Conservation (phyloP, 1,140 invertebrate species). For the Ladona fulva region DNA sequence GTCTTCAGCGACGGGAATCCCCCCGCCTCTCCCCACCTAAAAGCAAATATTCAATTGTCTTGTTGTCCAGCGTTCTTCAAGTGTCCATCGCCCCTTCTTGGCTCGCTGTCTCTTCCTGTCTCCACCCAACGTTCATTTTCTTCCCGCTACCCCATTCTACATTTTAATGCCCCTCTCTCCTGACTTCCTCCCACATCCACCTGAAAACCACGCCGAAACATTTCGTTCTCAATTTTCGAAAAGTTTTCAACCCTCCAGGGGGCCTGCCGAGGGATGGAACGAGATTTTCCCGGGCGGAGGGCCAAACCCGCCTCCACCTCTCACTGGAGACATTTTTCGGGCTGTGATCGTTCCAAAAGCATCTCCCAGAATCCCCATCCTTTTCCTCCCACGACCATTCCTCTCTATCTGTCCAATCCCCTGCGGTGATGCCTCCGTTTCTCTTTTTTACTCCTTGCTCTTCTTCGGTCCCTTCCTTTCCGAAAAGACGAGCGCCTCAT, state of each 20-base stretch:
- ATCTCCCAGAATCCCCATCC: background rate
- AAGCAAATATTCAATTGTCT: background rate
- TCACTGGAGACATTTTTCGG: background rate
- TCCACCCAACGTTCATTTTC: background rate
- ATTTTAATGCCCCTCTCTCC: background rate
- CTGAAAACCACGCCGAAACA: background rate
- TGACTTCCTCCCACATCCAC: background rate
- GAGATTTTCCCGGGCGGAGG: background rate
- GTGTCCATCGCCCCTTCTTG: background rate
- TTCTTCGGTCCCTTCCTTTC: background rate
- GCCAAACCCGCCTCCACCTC: background rate
- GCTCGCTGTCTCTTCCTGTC: background rate
- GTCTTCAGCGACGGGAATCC: background rate
- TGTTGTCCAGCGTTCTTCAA: background rate
- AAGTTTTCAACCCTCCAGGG: background rate
- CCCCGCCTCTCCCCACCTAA: background rate
- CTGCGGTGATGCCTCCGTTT: background rate
- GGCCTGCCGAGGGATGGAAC: background rate
- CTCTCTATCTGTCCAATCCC: background rate
- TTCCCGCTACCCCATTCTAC: background rate
- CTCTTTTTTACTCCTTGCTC: background rate
- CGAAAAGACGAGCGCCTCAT: background rate
- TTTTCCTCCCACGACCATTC: background rate
- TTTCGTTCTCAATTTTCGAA: background rate
- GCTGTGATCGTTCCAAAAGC: background rate